Conservation (phyloP, 2,113 vertebrate species). For the Eira barbara region DNA sequence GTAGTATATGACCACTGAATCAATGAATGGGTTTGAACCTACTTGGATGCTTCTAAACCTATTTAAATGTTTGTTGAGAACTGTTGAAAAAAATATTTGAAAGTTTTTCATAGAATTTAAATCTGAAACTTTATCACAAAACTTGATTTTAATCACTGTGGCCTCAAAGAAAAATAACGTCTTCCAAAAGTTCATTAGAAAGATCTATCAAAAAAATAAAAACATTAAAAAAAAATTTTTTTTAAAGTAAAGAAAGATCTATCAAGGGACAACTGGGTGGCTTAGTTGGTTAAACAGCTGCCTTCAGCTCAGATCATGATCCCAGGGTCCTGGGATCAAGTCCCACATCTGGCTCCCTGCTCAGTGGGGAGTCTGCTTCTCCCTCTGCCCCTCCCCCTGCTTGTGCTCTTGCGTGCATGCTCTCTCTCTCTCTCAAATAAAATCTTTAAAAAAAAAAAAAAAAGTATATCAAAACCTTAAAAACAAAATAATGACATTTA, state of each 20-base stretch:
- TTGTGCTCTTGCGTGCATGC: too few species aligned
- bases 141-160: constrained; percentile 24
- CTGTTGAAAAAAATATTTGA: neutral
- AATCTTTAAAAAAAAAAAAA: too few species aligned
- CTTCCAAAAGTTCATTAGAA: neutral
- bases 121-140: constrained; percentile 1
- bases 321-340: too few species aligned
- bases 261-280: too few species aligned
- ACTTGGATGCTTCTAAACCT: neutral
- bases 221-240: too few species aligned
- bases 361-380: too few species aligned
- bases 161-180: constrained; percentile 12
- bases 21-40: neutral
- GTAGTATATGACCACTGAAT: neutral
- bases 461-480: neutral
- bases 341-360: too few species aligned
- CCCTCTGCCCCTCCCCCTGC: too few species aligned
- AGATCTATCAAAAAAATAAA: neutral
- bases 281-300: too few species aligned
- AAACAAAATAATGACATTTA: neutral
- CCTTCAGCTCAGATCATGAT: too few species aligned
- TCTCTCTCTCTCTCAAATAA: too few species aligned
- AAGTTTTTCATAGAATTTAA: constrained; percentile 27
- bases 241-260: too few species aligned
- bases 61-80: constrained; percentile 10